Conservation (phyloP, 2,888 invertebrate species). For the Amaurobius ferox region DNA sequence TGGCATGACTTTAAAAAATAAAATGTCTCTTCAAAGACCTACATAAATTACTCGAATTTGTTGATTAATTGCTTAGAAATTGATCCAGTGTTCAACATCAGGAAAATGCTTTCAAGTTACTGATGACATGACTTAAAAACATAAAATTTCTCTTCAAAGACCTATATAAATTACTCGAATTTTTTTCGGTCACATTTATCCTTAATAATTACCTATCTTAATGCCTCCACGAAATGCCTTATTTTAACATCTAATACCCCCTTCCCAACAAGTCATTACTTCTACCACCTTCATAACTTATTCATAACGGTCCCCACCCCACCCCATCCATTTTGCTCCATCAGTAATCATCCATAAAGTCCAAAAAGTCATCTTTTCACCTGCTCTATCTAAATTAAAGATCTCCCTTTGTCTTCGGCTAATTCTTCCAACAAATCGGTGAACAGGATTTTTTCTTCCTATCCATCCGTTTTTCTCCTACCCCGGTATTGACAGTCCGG, state of each 20-base stretch:
- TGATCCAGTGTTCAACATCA: too few species aligned
- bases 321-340: conserved; percentile 42
- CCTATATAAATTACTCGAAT: not conserved
- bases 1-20: too few species aligned
- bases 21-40: too few species aligned
- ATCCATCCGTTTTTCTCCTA: not conserved
- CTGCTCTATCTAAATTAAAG: conserved; percentile 70
- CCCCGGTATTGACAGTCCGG: conserved; percentile 39
- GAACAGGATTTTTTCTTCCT: not conserved
- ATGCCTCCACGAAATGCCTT: conserved; percentile 5
- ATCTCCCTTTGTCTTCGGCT: conserved; percentile 25
- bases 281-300: conserved; percentile 47
- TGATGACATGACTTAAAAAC: too few species aligned
- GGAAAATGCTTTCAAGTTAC: too few species aligned
- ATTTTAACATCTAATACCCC: conserved; percentile 10
- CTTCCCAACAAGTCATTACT: not conserved
- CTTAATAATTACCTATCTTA: not conserved
- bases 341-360: conserved; percentile 54
- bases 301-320: conserved; percentile 38
- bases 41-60: too few species aligned
- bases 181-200: not conserved
- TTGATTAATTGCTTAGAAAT: too few species aligned
- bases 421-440: conserved; percentile 48
- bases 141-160: too few species aligned
- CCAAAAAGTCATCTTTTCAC: conserved; percentile 18